A percentile compares a stretch with the other conserved stretches of the same genome.
phyloP scores from a whole-genome alignment of 2,113 vertebrate species.

The Lipophrys pholis region DNA sequence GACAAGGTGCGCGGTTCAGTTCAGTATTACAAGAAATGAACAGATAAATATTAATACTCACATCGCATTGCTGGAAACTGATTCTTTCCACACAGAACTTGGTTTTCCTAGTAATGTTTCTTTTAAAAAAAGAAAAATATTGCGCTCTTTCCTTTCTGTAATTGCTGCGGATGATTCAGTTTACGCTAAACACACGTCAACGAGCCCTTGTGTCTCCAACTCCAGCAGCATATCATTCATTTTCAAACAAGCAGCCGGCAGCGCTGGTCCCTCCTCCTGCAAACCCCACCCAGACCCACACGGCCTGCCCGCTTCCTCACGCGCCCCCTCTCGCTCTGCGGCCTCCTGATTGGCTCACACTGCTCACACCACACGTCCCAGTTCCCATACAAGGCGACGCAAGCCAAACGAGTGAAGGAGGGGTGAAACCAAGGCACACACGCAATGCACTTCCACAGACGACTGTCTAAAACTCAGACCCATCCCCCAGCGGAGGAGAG shows the following conservation, averaged over 20 bases:
- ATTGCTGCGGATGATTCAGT: background rate
- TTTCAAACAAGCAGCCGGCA: constrained; percentile 80
- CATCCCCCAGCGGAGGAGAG: constrained; percentile 4
- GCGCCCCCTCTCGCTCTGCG: constrained; percentile 28
- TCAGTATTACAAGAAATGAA: background rate
- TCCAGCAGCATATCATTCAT: constrained; percentile 72
- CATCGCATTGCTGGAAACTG: constrained; percentile 56
- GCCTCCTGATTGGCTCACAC: constrained; percentile 75
- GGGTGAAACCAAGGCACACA: constrained; percentile 26
- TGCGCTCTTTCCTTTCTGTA: background rate
- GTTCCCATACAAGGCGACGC: constrained; percentile 80
- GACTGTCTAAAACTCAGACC: constrained; percentile 35
- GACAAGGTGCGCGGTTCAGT: no score
- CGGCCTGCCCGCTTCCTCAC: constrained; percentile 51
- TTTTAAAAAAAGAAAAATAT: background rate
- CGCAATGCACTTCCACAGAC: constrained; percentile 19
- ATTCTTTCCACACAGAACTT: background rate
- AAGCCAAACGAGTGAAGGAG: constrained; percentile 48
- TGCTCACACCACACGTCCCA: constrained; percentile 86
- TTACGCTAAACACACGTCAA: constrained; percentile 3
- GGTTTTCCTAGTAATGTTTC: background rate
- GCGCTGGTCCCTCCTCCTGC: constrained; percentile 55
- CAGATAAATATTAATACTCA: constrained; percentile 54
- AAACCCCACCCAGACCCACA: constrained; percentile 76
- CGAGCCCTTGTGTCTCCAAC: constrained; percentile 33